Conservation (phyloP, 2,888 invertebrate genomes). For the Eristalinus sepulchralis region DNA sequence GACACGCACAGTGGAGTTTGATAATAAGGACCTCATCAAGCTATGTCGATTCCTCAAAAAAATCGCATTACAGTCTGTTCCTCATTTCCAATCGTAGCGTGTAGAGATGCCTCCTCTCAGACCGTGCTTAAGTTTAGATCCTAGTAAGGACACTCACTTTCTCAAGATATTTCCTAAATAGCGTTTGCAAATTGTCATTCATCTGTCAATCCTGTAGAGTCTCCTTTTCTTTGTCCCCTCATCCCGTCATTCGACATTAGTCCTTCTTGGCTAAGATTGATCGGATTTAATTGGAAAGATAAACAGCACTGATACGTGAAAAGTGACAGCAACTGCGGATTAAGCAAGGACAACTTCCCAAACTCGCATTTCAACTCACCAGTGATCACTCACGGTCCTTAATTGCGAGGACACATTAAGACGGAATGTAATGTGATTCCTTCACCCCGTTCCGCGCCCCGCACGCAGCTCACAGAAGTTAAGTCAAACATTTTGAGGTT, state of each 20-base stretch:
- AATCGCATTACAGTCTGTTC: no score
- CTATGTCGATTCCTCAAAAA: no score
- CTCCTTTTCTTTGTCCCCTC: background rate
- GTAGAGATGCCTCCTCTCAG: no score
- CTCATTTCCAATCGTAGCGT: no score
- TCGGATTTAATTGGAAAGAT: background rate
- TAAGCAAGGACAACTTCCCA: background rate
- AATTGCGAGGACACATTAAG: background rate
- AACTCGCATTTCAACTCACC: background rate
- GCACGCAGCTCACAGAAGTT: background rate
- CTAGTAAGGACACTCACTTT: no score
- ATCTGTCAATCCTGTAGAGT: background rate
- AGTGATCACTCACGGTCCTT: background rate
- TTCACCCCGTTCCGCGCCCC: background rate
- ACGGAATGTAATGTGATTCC: background rate
- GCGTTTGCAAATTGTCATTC: background rate
- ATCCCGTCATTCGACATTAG: no score
- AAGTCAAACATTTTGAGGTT: background rate
- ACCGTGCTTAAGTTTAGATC: no score
- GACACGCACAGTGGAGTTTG: no score
- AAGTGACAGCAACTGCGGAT: background rate
- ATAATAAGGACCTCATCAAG: no score
- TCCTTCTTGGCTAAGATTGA: background rate
- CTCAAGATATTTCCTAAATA: background rate
- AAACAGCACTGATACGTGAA: background rate